Evolutionary conservation across 2,888 invertebrate genomes (phyloP).

Genomic region (Heteropelma amictum): DNA sequence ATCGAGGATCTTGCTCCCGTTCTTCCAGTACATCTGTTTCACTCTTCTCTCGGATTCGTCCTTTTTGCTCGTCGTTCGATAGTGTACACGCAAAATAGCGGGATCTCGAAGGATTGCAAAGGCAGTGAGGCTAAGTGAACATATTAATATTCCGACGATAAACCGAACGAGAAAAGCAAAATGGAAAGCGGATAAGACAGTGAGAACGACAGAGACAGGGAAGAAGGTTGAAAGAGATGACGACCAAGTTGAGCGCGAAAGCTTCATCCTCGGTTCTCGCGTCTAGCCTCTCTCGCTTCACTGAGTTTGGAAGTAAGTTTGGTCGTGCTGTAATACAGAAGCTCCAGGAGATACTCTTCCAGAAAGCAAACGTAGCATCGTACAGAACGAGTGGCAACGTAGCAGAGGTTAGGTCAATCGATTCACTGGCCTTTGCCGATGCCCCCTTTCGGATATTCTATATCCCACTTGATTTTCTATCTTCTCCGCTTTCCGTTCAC

Average conservation of each 20-base stretch:
- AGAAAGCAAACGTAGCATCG: slow-evolving; percentile 21
- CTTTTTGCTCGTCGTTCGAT: slow-evolving; percentile 9
- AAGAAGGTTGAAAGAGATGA: slow-evolving; percentile 42
- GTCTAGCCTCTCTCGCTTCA: slow-evolving; percentile 49
- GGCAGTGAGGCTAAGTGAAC: slow-evolving; percentile 26
- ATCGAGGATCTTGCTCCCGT: slow-evolving; percentile 12
- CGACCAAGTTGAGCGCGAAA: slow-evolving; percentile 47
- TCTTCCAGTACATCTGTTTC: slow-evolving; percentile 8
- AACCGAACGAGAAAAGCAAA: slow-evolving; percentile 21
- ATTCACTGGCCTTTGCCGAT: slow-evolving; percentile 46
- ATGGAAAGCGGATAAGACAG: not conserved
- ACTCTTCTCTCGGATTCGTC: not conserved
- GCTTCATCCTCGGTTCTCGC: slow-evolving; percentile 44
- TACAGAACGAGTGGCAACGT: slow-evolving; percentile 13
- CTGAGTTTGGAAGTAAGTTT: slow-evolving; percentile 53
- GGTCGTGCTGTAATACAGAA: slow-evolving; percentile 22
- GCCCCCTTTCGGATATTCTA: slow-evolving; percentile 8
- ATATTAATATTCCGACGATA: slow-evolving; percentile 53
- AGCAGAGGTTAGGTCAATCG: slow-evolving; percentile 45
- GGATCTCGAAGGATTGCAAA: slow-evolving; percentile 39
- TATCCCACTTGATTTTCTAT: slow-evolving; percentile 20
- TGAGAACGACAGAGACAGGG: slow-evolving; percentile 12
- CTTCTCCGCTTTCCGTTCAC: slow-evolving; percentile 23
- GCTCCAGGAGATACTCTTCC: slow-evolving; percentile 40
- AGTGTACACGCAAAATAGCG: no score